Evolutionary conservation across 2,888 invertebrate species (phyloP).

Genomic region (Miltochrista miniata): DNA sequence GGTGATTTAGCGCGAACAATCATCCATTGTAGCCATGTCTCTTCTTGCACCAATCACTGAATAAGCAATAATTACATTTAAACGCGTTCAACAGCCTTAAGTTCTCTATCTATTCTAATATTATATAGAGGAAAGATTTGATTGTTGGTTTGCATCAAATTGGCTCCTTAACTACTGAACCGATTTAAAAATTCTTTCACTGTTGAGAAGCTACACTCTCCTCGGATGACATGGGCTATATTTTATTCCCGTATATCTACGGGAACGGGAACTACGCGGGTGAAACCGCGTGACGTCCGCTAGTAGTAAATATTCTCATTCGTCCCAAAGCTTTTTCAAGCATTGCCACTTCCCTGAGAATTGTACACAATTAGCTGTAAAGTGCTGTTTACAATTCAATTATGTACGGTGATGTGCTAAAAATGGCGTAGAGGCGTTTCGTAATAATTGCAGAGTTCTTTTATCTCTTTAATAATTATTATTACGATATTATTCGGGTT

Average conservation of each 20-base stretch:
- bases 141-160: too few species aligned
- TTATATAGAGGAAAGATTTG: too few species aligned
- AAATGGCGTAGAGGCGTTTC: constrained; percentile 19
- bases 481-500: constrained; percentile 50
- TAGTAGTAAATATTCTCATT: constrained; percentile 21
- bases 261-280: too few species aligned
- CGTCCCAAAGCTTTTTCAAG: constrained; percentile 20
- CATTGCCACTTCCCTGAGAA: constrained; percentile 58
- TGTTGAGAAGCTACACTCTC: too few species aligned
- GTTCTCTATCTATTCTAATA: too few species aligned
- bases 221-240: too few species aligned
- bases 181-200: too few species aligned
- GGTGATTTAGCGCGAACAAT: too few species aligned
- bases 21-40: too few species aligned
- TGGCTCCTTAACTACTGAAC: too few species aligned
- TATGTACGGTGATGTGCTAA: constrained; percentile 27
- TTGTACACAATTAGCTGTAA: constrained; percentile 26
- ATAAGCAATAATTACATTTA: constrained; percentile 1
- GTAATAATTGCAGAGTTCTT: constrained; percentile 37
- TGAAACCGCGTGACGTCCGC: too few species aligned
- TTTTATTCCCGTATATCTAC: too few species aligned
- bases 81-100: constrained; percentile 26
- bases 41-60: neutral
- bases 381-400: constrained; percentile 4
- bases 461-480: constrained; percentile 46